Percentiles rank a stretch among this genome's conserved stretches.
These are phyloP conservation scores for Neofelis nebulosa DNA, from an alignment of 2,113 vertebrate genomes.

Conservation along the genomic window DNA sequence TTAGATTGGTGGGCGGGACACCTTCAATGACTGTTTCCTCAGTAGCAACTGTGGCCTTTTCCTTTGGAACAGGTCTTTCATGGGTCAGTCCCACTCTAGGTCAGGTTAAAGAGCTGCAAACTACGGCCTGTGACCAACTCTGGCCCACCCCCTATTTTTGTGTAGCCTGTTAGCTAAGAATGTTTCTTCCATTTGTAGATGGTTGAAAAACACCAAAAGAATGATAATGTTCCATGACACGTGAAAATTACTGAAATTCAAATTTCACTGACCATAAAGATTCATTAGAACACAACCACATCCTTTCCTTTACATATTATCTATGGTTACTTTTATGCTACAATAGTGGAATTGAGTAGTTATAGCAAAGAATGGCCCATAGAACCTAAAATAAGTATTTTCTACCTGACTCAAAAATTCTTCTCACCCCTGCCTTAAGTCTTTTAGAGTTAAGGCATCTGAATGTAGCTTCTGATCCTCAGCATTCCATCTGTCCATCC, in stretches of 20 bases:
- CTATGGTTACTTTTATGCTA: not conserved
- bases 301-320: not conserved
- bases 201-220: not conserved
- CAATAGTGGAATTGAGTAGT: not conserved
- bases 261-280: not conserved
- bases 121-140: not conserved
- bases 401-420: not conserved
- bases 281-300: not conserved
- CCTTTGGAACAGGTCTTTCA: not conserved
- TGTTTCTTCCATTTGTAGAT: not conserved
- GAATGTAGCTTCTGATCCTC: not conserved
- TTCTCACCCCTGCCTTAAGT: not conserved
- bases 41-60: not conserved
- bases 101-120: not conserved
- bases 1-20: not conserved
- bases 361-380: not conserved
- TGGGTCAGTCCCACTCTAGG: not conserved
- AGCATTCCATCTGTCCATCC: not conserved
- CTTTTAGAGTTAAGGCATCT: not conserved
- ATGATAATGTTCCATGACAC: not conserved
- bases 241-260: slow-evolving; percentile 27
- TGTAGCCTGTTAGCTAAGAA: not conserved
- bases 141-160: not conserved
- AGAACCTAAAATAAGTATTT: not conserved
- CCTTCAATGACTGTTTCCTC: not conserved